phyloP scores from a whole-genome alignment of 1,140 invertebrate species.

The Neodiprion lecontei region DNA sequence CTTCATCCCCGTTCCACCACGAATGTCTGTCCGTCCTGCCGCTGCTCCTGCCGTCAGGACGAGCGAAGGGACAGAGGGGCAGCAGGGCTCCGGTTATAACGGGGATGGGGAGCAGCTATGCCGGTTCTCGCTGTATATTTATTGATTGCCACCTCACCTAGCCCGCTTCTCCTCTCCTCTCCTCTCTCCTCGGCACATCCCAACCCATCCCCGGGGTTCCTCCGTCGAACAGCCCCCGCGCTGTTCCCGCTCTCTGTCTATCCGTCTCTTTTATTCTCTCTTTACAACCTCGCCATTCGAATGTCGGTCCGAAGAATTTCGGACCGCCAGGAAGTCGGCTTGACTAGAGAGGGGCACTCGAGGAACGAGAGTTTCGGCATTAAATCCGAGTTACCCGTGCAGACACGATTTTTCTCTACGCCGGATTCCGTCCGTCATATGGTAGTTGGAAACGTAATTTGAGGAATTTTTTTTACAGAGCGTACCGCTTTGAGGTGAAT shows the following conservation, averaged over 20 bases:
- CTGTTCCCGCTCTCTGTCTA: constrained; percentile 34
- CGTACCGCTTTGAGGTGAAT: no score
- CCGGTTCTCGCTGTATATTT: constrained; percentile 57
- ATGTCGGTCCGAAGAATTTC: not conserved
- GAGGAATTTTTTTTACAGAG: no score
- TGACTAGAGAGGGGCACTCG: no score
- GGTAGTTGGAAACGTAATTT: no score
- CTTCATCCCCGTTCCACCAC: not conserved
- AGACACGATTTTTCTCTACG: no score
- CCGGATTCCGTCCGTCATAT: no score
- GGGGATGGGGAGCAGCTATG: constrained; percentile 3
- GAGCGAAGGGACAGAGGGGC: not conserved
- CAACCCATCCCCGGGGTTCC: constrained; percentile 19
- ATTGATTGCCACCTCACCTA: constrained; percentile 61
- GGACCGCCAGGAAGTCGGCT: not conserved
- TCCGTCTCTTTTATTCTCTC: not conserved
- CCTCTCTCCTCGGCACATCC: constrained; percentile 9
- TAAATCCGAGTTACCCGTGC: no score
- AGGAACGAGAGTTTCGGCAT: no score
- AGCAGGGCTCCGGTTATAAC: no score
- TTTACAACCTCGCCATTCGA: not conserved
- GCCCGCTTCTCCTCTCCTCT: constrained; percentile 35
- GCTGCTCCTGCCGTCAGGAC: not conserved
- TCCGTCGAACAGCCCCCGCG: constrained; percentile 13
- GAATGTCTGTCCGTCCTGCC: not conserved